Evolutionary conservation across 2,888 invertebrate species (phyloP).

Genomic region (Lithophane leautieri): DNA sequence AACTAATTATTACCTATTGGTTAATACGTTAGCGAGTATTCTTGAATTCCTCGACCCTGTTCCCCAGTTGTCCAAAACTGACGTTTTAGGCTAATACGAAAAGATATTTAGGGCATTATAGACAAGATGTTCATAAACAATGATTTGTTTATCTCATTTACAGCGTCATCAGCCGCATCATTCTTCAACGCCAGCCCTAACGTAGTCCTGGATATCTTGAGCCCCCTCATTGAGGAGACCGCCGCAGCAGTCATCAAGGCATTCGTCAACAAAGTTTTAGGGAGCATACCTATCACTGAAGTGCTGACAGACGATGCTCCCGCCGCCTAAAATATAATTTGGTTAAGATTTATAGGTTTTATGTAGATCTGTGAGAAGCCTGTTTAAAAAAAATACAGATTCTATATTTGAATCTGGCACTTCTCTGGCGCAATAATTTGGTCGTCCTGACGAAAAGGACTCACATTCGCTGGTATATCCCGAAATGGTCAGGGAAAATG

Average conservation of each 20-base stretch:
- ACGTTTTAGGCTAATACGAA: no score
- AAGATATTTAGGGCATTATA: neutral
- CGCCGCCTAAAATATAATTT: constrained; percentile 29
- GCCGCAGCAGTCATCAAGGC: constrained; percentile 91
- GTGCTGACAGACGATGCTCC: constrained; percentile 82
- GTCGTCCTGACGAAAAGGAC: neutral
- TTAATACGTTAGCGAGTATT: neutral
- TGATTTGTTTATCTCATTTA: constrained; percentile 45
- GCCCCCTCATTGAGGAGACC: constrained; percentile 93
- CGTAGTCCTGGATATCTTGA: constrained; percentile 92
- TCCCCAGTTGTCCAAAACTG: neutral
- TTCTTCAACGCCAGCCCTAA: constrained; percentile 93
- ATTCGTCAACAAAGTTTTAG: constrained; percentile 91
- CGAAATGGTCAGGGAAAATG: neutral
- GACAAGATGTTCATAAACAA: neutral
- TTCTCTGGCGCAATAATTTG: neutral
- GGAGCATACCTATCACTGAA: constrained; percentile 90
- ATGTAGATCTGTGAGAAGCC: constrained; percentile 15
- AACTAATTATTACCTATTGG: neutral
- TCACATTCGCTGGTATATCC: neutral
- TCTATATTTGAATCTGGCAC: neutral
- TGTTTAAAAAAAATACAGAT: neutral
- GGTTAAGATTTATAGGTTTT: constrained; percentile 20
- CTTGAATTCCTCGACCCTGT: no score
- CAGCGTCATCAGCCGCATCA: constrained; percentile 92